These are phyloP conservation scores for Eristalinus aeneus DNA, from an alignment of 2,888 invertebrate genomes.

Conservation along the genomic window DNA sequence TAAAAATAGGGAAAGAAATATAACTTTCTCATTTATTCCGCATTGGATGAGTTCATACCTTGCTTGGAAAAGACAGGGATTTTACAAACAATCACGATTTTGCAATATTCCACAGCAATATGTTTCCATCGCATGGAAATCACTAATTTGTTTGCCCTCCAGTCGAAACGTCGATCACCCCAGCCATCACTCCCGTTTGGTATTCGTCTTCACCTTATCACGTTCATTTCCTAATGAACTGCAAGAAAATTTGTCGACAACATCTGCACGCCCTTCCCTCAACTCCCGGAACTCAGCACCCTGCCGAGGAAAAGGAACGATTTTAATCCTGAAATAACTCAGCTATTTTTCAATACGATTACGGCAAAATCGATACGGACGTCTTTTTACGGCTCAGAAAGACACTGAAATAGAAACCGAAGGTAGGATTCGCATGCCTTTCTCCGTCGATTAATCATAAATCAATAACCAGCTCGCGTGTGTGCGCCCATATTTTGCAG, in stretches of 20 bases:
- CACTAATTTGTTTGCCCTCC: background rate
- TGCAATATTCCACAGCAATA: no score
- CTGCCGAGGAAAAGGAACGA: background rate
- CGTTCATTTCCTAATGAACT: conserved; percentile 34
- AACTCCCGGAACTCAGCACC: background rate
- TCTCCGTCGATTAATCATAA: conserved; percentile 41
- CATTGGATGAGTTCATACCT: no score
- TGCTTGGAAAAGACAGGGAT: no score
- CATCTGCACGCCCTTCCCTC: background rate
- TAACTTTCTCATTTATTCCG: no score
- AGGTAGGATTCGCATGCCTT: conserved; percentile 32
- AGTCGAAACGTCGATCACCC: background rate
- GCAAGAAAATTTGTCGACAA: conserved; percentile 7
- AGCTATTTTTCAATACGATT: conserved; percentile 35
- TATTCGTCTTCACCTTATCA: background rate
- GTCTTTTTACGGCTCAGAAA: conserved; percentile 26
- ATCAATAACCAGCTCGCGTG: conserved; percentile 56
- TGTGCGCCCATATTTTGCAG: background rate
- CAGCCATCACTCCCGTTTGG: background rate
- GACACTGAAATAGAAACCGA: conserved; percentile 27
- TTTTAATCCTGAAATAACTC: conserved; percentile 35
- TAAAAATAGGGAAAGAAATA: no score
- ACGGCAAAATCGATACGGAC: conserved; percentile 43
- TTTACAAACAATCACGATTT: no score
- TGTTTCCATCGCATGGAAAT: no score